A percentile compares a stretch with the other conserved stretches of the same genome.
phyloP scores from a whole-genome alignment of 2,888 invertebrate genomes.

The Tipula helvola region DNA sequence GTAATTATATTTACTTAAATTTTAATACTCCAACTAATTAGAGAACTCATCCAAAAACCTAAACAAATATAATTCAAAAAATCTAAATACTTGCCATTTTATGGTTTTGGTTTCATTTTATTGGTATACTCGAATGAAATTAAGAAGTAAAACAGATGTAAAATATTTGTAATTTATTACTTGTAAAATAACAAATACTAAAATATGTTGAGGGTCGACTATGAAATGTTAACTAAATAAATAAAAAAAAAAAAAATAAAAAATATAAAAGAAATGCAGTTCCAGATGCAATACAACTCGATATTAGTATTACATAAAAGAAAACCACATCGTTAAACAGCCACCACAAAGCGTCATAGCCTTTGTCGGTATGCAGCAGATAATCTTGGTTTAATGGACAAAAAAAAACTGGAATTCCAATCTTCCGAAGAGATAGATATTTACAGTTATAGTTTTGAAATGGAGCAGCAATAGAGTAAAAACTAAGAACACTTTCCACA shows the following conservation, averaged over 20 bases:
- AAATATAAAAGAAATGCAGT: background rate
- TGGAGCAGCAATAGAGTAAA: no score
- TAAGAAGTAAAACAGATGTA: background rate
- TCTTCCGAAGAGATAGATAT: no score
- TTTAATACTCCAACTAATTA: background rate
- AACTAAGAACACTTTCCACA: no score
- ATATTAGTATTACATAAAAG: background rate
- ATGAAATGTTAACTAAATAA: background rate
- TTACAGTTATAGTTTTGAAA: no score
- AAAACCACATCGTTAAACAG: background rate
- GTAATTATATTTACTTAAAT: background rate
- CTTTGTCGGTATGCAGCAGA: background rate
- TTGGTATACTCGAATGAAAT: background rate
- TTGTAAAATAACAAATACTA: background rate
- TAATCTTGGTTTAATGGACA: no score
- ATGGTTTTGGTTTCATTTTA: background rate
- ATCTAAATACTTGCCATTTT: background rate
- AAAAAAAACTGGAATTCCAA: no score
- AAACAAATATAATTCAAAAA: background rate
- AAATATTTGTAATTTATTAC: background rate
- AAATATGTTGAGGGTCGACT: background rate
- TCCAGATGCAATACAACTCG: background rate
- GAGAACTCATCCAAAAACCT: background rate
- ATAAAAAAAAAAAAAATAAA: background rate
- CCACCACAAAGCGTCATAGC: background rate